These are phyloP conservation scores for Ctenomys sociabilis DNA, from an alignment of 2,113 vertebrate species.

Conservation along the genomic window DNA sequence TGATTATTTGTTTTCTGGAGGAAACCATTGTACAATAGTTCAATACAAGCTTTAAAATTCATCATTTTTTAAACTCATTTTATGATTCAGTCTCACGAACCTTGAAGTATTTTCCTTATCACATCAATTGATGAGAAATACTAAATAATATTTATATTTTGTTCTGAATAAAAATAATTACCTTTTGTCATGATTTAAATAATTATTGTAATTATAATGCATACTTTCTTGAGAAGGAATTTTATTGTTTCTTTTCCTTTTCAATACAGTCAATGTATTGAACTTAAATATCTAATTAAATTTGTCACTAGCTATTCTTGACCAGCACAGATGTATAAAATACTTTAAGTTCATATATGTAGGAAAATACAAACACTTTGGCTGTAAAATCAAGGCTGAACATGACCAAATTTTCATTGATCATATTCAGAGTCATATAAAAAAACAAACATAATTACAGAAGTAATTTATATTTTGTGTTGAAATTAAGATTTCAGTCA, in stretches of 20 bases:
- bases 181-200: background rate
- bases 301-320: background rate
- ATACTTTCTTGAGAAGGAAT: background rate
- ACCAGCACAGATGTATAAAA: background rate
- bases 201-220: background rate
- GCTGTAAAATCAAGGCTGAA: background rate
- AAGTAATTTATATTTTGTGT: background rate
- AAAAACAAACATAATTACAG: background rate
- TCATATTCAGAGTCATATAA: conserved; percentile 4
- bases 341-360: background rate
- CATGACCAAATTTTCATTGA: background rate
- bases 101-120: background rate
- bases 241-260: background rate
- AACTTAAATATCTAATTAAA: conserved; percentile 59
- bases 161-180: background rate
- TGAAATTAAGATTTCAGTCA: background rate
- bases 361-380: background rate
- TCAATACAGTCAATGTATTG: background rate
- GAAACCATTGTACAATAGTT: background rate
- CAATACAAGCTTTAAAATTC: background rate
- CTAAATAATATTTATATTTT: background rate
- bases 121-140: background rate
- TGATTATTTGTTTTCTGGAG: background rate
- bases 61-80: conserved; percentile 25
- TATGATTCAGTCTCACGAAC: background rate